A percentile compares a stretch with the other conserved stretches of the same genome.
phyloP scores from a whole-genome alignment of 2,797 vertebrate species.

The Aplochiton taeniatus region DNA sequence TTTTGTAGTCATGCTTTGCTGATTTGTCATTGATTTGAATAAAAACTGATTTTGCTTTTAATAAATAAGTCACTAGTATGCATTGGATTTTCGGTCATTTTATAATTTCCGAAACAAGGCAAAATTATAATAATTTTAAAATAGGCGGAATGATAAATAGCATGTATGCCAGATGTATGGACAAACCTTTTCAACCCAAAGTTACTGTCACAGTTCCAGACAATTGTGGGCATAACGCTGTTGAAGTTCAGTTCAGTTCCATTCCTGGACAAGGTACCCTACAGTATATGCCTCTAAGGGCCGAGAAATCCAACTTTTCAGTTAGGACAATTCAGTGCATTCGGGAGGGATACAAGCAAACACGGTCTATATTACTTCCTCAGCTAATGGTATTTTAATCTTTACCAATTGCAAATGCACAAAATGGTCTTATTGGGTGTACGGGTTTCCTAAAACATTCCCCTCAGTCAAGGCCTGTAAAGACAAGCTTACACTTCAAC shows the following conservation, averaged over 20 bases:
- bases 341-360: constrained; percentile 48
- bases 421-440: constrained; percentile 29
- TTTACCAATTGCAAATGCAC: constrained; percentile 34
- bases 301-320: constrained; percentile 12
- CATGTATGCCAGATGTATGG: too few species aligned
- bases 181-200: constrained; percentile 6
- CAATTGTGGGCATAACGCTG: constrained; percentile 34
- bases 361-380: constrained; percentile 37
- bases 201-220: constrained; percentile 39
- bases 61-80: too few species aligned
- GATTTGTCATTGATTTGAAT: too few species aligned
- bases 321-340: constrained; percentile 62
- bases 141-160: neutral
- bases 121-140: constrained; percentile 42
- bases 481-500: constrained; percentile 26
- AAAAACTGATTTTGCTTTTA: too few species aligned
- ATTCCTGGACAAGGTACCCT: constrained; percentile 54
- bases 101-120: constrained; percentile 7
- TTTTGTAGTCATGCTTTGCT: too few species aligned
- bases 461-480: constrained; percentile 32
- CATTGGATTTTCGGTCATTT: too few species aligned
- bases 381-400: constrained; percentile 34
- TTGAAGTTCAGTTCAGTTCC: constrained; percentile 36
- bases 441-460: constrained; percentile 43
- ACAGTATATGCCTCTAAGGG: neutral